phyloP scores from a whole-genome alignment of 1,140 invertebrate genomes.

The Campoletis sonorensis region DNA sequence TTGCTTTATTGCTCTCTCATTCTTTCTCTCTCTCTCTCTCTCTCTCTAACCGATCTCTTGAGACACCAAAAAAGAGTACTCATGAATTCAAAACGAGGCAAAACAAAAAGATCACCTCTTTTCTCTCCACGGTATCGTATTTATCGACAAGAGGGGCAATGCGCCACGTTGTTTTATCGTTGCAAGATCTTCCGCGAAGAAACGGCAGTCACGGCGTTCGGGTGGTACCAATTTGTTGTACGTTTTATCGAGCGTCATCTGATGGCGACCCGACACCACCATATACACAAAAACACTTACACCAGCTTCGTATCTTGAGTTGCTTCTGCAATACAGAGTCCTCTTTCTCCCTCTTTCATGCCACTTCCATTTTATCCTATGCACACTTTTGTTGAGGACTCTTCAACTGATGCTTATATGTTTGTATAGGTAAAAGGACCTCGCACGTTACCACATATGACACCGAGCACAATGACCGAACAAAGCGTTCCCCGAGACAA shows the following conservation, averaged over 20 bases:
- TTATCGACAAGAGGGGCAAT: constrained; percentile 65
- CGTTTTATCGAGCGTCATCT: constrained; percentile 74
- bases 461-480: constrained; percentile 70
- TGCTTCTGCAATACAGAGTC: neutral
- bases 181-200: constrained; percentile 66
- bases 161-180: constrained; percentile 58
- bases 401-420: constrained; percentile 52
- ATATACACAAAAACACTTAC: neutral
- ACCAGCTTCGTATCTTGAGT: neutral
- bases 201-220: constrained; percentile 66
- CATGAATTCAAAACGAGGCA: constrained; percentile 16
- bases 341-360: constrained; percentile 11
- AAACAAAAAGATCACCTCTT: constrained; percentile 28
- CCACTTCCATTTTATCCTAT: constrained; percentile 1
- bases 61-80: neutral
- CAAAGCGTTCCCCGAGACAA: constrained; percentile 60
- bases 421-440: constrained; percentile 19
- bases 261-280: constrained; percentile 73
- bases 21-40: neutral
- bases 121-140: constrained; percentile 58
- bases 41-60: neutral
- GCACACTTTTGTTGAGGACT: neutral
- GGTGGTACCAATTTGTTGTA: constrained; percentile 75
- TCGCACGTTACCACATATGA: constrained; percentile 69
- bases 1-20: neutral